Evolutionary conservation across 2,888 invertebrate species (phyloP), one percentile per base, ranked within the genome.

Genomic region (Antitype chi): DNA sequence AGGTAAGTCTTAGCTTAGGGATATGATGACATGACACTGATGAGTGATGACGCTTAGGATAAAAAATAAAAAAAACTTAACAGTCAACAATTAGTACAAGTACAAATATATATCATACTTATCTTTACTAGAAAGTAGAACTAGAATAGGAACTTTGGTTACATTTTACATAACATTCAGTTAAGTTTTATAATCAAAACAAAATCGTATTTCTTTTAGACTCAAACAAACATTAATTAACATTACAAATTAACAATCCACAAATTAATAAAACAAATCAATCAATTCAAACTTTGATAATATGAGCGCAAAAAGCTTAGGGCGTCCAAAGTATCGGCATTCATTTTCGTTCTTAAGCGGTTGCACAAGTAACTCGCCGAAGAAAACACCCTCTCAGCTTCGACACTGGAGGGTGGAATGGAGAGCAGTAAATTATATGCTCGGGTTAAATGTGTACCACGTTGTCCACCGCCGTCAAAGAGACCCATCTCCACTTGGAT

Each of bases 321-420:
- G 49, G 66, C 28, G 49, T 66, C 66, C 66, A 52, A 66, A 66
- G 49, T 66, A 66, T 66, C 66, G 66, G 49, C 66, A 66, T 66
- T 73, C 32, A 53, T 66, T 49, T 63, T 66, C 2, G 74, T 74
- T 69, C 74, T 69, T 60, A 74, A 66, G 60, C 67, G 69, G 74
- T 69, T 62, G 11, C 74, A 74, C 60, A 73, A 53, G 66, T 73
- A 74, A 63, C 57, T 60, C 43, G 75, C 70, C 55, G 69, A 69
- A 43, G 75, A 75, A 70, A 70, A 75, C 47, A 70, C 75, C 52
- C 74, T 69, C 74, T 75, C 75, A 55, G 75, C 28, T 52, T 75
- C 75, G 49, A 75, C 64, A 52, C 70, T 75, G 60, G 75, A 60
- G 49, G 68, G 74, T 38, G 75, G 55, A 53, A 75, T 63, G 32